Conservation (phyloP, 2,888 invertebrate species). For the Drosophila villosipedis region DNA sequence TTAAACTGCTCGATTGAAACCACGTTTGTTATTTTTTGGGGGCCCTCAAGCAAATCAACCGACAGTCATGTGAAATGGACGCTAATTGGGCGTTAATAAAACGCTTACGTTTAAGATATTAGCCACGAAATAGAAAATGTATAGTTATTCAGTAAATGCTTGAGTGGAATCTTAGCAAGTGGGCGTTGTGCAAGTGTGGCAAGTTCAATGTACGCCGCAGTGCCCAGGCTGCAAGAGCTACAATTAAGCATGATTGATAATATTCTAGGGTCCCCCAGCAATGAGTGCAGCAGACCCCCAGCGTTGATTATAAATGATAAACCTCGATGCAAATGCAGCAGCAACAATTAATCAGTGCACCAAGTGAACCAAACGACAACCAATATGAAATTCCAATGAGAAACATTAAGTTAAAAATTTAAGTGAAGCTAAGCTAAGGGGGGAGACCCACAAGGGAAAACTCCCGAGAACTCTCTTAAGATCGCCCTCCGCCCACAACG, state of each 20-base stretch:
- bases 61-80: constrained; percentile 60
- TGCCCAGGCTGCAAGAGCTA: constrained; percentile 39
- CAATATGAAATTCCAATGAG: constrained; percentile 69
- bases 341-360: constrained; percentile 79
- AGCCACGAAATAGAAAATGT: constrained; percentile 5
- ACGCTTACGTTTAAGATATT: constrained; percentile 39
- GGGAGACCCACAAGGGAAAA: constrained; percentile 1
- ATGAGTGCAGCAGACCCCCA: constrained; percentile 59
- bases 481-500: neutral
- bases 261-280: constrained; percentile 51
- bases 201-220: constrained; percentile 55
- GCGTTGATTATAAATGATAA: constrained; percentile 62
- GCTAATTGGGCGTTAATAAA: constrained; percentile 76
- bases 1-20: constrained; percentile 27
- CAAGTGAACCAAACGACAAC: constrained; percentile 53
- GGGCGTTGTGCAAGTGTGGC: constrained; percentile 42
- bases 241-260: constrained; percentile 78
- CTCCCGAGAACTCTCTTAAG: neutral
- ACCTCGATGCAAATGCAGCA: constrained; percentile 57
- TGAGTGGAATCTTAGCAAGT: neutral
- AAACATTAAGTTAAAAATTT: constrained; percentile 25
- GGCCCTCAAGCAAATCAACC: constrained; percentile 44
- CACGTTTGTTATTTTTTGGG: constrained; percentile 12
- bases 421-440: constrained; percentile 15
- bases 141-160: neutral